Conservation (phyloP, 2,797 vertebrate species). For the Melanotaenia trifasciata region DNA sequence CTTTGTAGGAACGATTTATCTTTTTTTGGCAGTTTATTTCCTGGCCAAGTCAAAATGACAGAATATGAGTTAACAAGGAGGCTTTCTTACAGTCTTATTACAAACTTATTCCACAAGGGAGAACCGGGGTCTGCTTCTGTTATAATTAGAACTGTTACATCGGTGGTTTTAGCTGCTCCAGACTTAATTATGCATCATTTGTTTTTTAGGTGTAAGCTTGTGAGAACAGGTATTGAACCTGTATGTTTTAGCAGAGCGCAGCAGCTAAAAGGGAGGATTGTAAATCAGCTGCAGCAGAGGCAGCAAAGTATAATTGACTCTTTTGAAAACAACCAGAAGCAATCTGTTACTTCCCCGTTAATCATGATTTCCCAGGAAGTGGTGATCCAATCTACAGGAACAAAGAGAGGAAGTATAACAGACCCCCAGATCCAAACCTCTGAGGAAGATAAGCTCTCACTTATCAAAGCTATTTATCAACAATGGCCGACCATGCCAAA, state of each 20-base stretch:
- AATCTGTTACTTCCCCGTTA: slow-evolving; percentile 57
- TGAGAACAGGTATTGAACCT: slow-evolving; percentile 32
- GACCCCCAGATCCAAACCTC: slow-evolving; percentile 39
- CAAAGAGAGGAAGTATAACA: slow-evolving; percentile 54
- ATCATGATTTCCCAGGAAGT: slow-evolving; percentile 38
- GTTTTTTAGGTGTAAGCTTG: slow-evolving; percentile 7
- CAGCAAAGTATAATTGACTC: slow-evolving; percentile 45
- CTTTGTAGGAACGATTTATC: slow-evolving; percentile 20
- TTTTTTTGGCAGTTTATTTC: slow-evolving; percentile 42
- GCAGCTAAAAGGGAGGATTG: slow-evolving; percentile 6
- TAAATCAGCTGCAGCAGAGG: slow-evolving; percentile 44
- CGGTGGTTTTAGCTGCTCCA: not conserved
- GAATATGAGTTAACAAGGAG: slow-evolving; percentile 30
- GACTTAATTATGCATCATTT: slow-evolving; percentile 5
- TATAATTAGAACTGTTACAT: slow-evolving; percentile 11
- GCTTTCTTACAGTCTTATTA: slow-evolving; percentile 15
- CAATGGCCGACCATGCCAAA: slow-evolving; percentile 12
- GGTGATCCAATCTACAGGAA: slow-evolving; percentile 47
- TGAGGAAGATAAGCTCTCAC: slow-evolving; percentile 45
- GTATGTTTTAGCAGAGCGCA: not conserved
- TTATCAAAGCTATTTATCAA: slow-evolving; percentile 40
- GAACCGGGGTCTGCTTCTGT: slow-evolving; percentile 5
- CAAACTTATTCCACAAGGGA: slow-evolving; percentile 1
- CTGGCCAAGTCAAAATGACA: slow-evolving; percentile 30
- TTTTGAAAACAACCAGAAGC: slow-evolving; percentile 58